Base-by-base conservation (phyloP, 1,140 invertebrate species). In the Drosophila tristis region DNA sequence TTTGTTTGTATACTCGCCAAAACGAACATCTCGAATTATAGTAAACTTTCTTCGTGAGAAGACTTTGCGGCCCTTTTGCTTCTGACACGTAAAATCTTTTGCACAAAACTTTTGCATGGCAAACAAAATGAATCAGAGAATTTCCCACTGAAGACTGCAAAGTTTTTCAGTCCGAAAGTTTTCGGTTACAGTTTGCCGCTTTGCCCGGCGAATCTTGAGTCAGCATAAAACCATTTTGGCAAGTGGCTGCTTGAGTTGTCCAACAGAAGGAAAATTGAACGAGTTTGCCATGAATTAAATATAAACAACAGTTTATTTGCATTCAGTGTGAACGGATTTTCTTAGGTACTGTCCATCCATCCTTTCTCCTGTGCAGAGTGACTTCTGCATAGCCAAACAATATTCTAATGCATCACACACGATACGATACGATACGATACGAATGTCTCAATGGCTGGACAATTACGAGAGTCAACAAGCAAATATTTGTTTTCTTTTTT, bases 41-140 rank as follows among this genome's bases (percentile, higher is more conserved):
- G 31, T 29, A 74, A 74, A 65, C 42, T 74, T 71, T 71, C n/a
- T 26, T 16, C 1, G 16, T 31, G 23, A 0, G 8, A 43, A 1
- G 1, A 20, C 45, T 39, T 13, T 59, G 26, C 7, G 31, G 31
- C 26, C 11, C 16, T 49, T 48, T 51, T 13, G 50, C 48, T 54
- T 50, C 50, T 56, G 62, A 60, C 55, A 75, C 54, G 42, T 45
- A 31, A 75, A 75, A 67, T 75, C 62, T 67, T 75, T 75, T 66
- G 35, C 71, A 8, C 13, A 39, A 66, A 75, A 57, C 55, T 63
- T 76, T 57, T 6, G 8, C 44, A 1, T 20, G 7, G 43, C 72
- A 31, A 2, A 16, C 50, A 35, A 53, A 53, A 53, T 16, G 15
- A 53, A 54, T 54, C 29, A 20, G 6, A 35, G 25, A 26, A n/a